Conservation (phyloP, 2,888 invertebrate species). For the Lypha dubia region DNA sequence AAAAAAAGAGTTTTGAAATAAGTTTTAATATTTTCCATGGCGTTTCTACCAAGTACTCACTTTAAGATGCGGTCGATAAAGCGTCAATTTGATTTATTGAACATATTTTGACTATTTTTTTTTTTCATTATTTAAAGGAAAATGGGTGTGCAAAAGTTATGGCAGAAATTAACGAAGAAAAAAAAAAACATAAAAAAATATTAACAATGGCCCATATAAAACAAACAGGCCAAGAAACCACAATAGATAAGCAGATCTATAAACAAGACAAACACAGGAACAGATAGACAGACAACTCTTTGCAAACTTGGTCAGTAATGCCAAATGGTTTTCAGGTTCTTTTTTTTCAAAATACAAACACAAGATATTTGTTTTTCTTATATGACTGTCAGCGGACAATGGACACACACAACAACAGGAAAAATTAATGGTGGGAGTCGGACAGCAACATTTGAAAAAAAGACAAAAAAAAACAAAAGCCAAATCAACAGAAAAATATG, state of each 20-base stretch:
- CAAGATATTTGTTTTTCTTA: too few species aligned
- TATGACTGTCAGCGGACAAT: constrained; percentile 47
- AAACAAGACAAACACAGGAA: constrained; percentile 24
- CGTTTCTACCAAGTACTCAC: too few species aligned
- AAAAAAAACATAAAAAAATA: constrained; percentile 5
- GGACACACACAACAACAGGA: constrained; percentile 40
- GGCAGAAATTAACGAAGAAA: constrained; percentile 48
- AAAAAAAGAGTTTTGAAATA: too few species aligned
- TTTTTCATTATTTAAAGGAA: constrained; percentile 31
- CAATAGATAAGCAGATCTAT: constrained; percentile 48
- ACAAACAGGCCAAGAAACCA: constrained; percentile 41
- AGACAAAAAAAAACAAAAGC: constrained; percentile 27
- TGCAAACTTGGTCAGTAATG: constrained; percentile 60
- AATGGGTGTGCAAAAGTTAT: constrained; percentile 67
- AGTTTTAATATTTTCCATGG: too few species aligned
- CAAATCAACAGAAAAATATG: constrained; percentile 55
- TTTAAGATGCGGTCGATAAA: constrained; percentile 64
- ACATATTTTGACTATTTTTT: constrained; percentile 40
- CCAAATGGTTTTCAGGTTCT: constrained; percentile 29
- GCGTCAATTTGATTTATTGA: constrained; percentile 70
- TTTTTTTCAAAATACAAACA: too few species aligned
- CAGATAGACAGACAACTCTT: neutral
- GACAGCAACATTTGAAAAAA: constrained; percentile 8
- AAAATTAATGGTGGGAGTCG: constrained; percentile 70
- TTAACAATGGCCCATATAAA: constrained; percentile 55